Evolutionary conservation across 2,113 vertebrate genomes (phyloP).

Genomic region (Ranitomeya imitator): DNA sequence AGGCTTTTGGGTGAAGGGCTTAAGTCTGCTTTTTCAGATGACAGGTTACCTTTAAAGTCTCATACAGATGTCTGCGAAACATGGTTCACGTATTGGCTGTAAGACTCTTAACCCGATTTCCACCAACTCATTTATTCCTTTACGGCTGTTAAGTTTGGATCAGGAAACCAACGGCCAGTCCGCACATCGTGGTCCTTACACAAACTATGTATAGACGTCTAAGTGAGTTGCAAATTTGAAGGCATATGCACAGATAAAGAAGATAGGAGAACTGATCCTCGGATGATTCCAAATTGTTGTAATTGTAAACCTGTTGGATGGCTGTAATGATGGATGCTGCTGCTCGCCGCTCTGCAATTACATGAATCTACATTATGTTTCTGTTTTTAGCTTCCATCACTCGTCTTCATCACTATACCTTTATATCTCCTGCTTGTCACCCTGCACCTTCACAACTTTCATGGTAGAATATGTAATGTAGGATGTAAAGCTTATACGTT

Average conservation of each 20-base stretch:
- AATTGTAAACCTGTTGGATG: not conserved
- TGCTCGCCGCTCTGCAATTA: not conserved
- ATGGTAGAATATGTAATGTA: not conserved
- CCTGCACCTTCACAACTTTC: not conserved
- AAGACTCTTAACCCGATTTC: no score
- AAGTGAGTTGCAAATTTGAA: not conserved
- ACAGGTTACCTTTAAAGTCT: no score
- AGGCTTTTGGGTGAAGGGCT: no score
- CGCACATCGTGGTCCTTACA: no score
- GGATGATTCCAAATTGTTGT: not conserved
- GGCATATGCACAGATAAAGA: not conserved
- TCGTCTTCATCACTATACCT: not conserved
- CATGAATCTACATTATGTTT: not conserved
- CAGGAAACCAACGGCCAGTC: no score
- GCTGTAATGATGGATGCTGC: constrained; percentile 1
- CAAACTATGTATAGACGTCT: not conserved
- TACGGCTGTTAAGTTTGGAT: no score
- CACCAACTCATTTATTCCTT: no score
- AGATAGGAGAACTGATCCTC: not conserved
- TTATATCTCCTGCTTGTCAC: not conserved
- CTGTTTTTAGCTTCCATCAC: constrained; percentile 8
- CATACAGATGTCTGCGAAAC: no score
- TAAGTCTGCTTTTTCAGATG: no score
- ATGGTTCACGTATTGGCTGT: no score
- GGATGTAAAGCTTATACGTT: not conserved